These are phyloP conservation scores for Drosophila albomicans DNA, from an alignment of 1,140 invertebrate species.

Conservation along the genomic window DNA sequence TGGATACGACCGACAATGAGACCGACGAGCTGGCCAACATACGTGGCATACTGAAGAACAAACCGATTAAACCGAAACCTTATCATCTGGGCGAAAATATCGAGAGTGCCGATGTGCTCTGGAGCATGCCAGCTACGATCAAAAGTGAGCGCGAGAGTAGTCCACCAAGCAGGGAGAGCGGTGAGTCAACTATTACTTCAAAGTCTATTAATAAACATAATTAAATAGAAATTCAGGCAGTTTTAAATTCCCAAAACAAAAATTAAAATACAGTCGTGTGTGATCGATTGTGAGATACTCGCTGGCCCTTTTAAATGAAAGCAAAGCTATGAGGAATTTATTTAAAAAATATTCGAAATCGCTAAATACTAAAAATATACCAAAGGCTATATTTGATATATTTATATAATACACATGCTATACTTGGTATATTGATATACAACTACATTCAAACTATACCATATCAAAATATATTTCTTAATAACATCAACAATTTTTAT, in stretches of 20 bases:
- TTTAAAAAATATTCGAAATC: too few relatives aligned
- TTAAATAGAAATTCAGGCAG: neutral
- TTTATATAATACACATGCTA: too few relatives aligned
- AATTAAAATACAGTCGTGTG: too few relatives aligned
- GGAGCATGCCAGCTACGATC: constrained; percentile 84
- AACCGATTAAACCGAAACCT: constrained; percentile 89
- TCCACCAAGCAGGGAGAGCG: constrained; percentile 51
- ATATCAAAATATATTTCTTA: too few relatives aligned
- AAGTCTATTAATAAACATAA: neutral
- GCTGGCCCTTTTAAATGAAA: too few relatives aligned
- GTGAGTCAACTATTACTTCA: constrained; percentile 27
- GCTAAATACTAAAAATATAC: too few relatives aligned
- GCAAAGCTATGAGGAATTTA: too few relatives aligned
- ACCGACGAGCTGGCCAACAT: constrained; percentile 86
- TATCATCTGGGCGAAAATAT: constrained; percentile 89
- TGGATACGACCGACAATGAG: constrained; percentile 84
- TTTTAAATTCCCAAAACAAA: neutral
- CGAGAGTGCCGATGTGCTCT: constrained; percentile 85
- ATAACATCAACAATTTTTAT: too few relatives aligned
- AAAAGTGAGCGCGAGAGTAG: constrained; percentile 56
- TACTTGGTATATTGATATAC: too few relatives aligned
- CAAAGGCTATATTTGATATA: too few relatives aligned
- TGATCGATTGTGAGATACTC: too few relatives aligned
- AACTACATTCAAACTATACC: too few relatives aligned
- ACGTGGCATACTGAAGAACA: constrained; percentile 90